Percentiles rank a stretch among this genome's conserved stretches.
These are phyloP conservation scores for Scytalopus superciliaris DNA, from an alignment of 2,113 vertebrate species.

Conservation along the genomic window DNA sequence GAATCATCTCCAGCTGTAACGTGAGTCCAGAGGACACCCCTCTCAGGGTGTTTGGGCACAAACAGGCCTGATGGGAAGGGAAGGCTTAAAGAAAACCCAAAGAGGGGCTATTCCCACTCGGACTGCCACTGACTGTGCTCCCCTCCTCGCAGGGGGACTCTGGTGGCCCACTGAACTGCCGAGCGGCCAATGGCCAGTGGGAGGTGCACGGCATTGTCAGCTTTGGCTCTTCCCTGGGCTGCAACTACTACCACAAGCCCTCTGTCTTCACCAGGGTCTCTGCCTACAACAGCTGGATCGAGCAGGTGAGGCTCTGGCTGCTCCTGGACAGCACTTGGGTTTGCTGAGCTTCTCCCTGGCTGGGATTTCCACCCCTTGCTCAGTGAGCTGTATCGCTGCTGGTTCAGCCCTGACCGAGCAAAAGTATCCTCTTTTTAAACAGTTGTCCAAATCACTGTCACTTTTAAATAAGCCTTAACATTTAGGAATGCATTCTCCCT, in stretches of 20 bases:
- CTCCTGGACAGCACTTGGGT: not conserved
- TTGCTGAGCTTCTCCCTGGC: not conserved
- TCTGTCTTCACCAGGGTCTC: constrained; percentile 74
- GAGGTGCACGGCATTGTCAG: constrained; percentile 66
- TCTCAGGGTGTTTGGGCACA: not conserved
- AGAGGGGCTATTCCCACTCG: not conserved
- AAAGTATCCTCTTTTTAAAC: not conserved
- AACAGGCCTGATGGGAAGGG: not conserved
- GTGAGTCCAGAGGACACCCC: constrained; percentile 27
- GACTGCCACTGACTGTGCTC: not conserved
- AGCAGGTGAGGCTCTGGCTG: constrained; percentile 21
- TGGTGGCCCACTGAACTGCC: constrained; percentile 70
- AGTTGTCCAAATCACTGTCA: not conserved
- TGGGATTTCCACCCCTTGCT: not conserved
- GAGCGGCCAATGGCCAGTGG: constrained; percentile 38
- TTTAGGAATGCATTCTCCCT: not conserved
- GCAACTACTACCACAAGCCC: constrained; percentile 66
- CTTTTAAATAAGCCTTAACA: not conserved
- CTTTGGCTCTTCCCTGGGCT: constrained; percentile 58
- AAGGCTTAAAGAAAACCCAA: not conserved
- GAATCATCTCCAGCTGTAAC: constrained; percentile 62
- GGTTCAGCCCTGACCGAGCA: not conserved
- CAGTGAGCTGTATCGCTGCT: not conserved
- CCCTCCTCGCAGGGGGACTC: constrained; percentile 66
- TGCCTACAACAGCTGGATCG: constrained; percentile 61